Percentiles rank a stretch among this genome's conserved stretches.
Evolutionary conservation across 2,888 invertebrate species (phyloP).

Genomic region (Brassicogethes aeneus): DNA sequence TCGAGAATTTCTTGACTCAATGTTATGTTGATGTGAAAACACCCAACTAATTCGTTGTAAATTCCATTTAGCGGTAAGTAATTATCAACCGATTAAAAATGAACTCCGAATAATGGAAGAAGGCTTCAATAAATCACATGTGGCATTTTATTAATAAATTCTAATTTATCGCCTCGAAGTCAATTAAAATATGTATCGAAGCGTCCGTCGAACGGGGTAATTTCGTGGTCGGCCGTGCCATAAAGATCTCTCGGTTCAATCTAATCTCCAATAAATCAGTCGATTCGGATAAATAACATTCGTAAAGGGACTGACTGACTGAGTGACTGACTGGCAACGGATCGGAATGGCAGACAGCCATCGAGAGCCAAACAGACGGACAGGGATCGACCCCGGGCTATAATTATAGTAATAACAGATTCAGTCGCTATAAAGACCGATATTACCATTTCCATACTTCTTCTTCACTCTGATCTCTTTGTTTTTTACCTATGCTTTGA

Average conservation of each 20-base stretch:
- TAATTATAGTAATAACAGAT: slow-evolving; percentile 42
- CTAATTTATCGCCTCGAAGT: slow-evolving; percentile 17
- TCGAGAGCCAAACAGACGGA: slow-evolving; percentile 30
- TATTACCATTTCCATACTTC: slow-evolving; percentile 34
- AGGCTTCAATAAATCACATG: background rate
- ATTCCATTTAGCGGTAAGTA: too few relatives aligned
- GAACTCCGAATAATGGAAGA: too few relatives aligned
- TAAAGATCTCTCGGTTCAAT: slow-evolving; percentile 27
- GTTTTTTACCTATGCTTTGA: slow-evolving; percentile 15
- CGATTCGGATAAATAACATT: slow-evolving; percentile 25
- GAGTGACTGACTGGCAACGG: background rate
- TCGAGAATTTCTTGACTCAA: too few relatives aligned
- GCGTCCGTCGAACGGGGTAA: background rate
- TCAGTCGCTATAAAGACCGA: slow-evolving; percentile 34
- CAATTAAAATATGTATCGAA: slow-evolving; percentile 15
- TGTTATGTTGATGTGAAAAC: too few relatives aligned
- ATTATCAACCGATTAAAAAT: too few relatives aligned
- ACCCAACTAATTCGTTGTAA: too few relatives aligned
- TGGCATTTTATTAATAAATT: background rate
- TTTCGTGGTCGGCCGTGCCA: slow-evolving; percentile 7
- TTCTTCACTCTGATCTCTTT: slow-evolving; percentile 17
- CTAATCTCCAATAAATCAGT: slow-evolving; percentile 25
- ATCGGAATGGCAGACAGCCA: slow-evolving; percentile 11
- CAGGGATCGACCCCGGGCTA: slow-evolving; percentile 33
- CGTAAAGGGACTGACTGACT: slow-evolving; percentile 1